A percentile compares a stretch with the other conserved stretches of the same genome.
Evolutionary conservation across 2,113 vertebrate species (phyloP).

Genomic region (Aviceda subcristata): DNA sequence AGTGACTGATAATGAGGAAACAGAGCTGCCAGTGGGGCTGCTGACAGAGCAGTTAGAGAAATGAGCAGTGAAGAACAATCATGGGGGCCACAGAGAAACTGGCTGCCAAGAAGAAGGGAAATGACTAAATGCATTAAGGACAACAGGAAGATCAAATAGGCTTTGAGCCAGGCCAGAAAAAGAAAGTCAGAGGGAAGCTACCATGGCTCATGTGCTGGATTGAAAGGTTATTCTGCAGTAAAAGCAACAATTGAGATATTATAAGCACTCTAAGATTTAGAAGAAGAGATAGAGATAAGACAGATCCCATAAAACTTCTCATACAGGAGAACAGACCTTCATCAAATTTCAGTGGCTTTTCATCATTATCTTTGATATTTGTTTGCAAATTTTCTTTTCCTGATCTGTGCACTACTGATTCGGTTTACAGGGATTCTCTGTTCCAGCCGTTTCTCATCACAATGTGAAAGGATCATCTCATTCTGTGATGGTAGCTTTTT

Average conservation of each 20-base stretch:
- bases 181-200: conserved; percentile 4
- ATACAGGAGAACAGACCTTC: neutral
- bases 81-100: neutral
- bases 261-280: neutral
- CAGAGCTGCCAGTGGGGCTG: neutral
- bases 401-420: neutral
- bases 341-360: neutral
- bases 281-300: neutral
- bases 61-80: neutral
- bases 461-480: conserved; percentile 30
- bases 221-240: neutral
- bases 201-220: neutral
- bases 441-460: conserved; percentile 21
- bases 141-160: conserved; percentile 50
- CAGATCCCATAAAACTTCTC: neutral
- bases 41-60: conserved; percentile 39
- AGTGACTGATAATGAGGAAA: neutral
- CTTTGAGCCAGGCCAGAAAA: conserved; percentile 45
- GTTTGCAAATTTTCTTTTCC: neutral
- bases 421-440: neutral
- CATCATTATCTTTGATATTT: neutral
- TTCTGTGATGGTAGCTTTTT: conserved; percentile 51
- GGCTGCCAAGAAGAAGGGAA: conserved; percentile 49
- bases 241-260: neutral
- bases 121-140: conserved; percentile 43